Percentiles rank a stretch among this genome's conserved stretches.
Conservation (phyloP, 2,888 invertebrate species). For the Cactoblastis cactorum region DNA sequence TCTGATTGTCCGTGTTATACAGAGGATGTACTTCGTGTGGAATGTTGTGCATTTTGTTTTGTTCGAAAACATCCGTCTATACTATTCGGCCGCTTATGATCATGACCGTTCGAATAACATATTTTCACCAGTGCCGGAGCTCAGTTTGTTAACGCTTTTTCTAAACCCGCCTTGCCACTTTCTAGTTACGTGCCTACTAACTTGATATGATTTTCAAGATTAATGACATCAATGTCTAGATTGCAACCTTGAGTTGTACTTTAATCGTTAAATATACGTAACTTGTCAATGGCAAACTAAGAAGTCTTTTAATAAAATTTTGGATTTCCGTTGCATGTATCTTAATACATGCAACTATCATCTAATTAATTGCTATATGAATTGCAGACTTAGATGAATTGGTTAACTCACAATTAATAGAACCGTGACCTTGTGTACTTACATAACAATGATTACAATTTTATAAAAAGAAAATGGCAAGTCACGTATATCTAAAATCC, state of each 20-base stretch:
- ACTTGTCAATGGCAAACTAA: no score
- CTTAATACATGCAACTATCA: neutral
- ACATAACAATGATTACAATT: slow-evolving; percentile 4
- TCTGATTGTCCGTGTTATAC: neutral
- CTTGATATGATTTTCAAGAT: slow-evolving; percentile 2
- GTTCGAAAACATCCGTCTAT: neutral
- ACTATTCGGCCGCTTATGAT: neutral
- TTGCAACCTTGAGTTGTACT: neutral
- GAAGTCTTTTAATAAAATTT: no score
- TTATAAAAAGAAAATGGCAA: slow-evolving; percentile 1
- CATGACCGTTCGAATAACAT: slow-evolving; percentile 11
- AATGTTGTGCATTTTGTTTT: neutral
- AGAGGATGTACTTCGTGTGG: no score
- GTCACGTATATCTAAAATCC: slow-evolving; percentile 3
- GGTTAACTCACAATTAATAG: neutral
- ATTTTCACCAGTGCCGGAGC: slow-evolving; percentile 8
- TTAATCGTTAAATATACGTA: no score
- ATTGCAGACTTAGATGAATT: neutral
- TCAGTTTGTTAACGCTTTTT: slow-evolving; percentile 14
- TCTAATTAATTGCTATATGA: neutral
- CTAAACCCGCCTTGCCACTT: slow-evolving; percentile 20
- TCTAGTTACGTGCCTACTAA: slow-evolving; percentile 16
- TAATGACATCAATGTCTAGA: neutral
- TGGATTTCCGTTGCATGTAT: no score
- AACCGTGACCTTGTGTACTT: neutral